phyloP scores from a whole-genome alignment of 2,888 invertebrate species.

The Acanthosepion esculentum region DNA sequence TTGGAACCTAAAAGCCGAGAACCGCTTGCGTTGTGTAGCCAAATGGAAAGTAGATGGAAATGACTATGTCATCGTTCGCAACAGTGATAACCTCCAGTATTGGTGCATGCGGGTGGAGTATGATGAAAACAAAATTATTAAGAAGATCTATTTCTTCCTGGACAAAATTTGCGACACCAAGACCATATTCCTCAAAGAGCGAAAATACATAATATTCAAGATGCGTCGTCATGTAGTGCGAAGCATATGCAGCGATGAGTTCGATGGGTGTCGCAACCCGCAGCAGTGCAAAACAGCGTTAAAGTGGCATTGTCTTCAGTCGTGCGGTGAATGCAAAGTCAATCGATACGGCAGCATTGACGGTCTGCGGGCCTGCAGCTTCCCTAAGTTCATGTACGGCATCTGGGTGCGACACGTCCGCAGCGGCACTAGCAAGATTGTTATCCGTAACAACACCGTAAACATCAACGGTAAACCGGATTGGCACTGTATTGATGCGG shows the following conservation, averaged over 20 bases:
- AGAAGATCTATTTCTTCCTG: constrained; percentile 61
- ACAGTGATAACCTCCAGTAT: constrained; percentile 52
- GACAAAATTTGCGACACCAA: constrained; percentile 64
- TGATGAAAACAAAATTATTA: constrained; percentile 54
- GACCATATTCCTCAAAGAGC: constrained; percentile 48
- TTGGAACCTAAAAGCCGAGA: constrained; percentile 54
- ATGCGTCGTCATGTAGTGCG: constrained; percentile 53
- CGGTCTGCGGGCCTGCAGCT: constrained; percentile 49
- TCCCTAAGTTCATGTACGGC: constrained; percentile 61
- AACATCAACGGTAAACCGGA: constrained; percentile 49
- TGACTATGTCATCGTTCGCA: constrained; percentile 61
- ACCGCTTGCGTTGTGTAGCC: constrained; percentile 60
- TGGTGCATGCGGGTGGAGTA: constrained; percentile 63
- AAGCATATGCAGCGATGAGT: constrained; percentile 63
- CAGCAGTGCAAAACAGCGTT: constrained; percentile 57
- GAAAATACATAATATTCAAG: constrained; percentile 53
- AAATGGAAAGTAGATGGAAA: constrained; percentile 61
- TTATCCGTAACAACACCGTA: constrained; percentile 53
- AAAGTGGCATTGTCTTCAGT: constrained; percentile 54
- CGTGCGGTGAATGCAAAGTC: constrained; percentile 55
- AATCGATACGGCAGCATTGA: not conserved
- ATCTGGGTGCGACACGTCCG: constrained; percentile 57
- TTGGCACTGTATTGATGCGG: constrained; percentile 55
- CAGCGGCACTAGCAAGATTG: constrained; percentile 50
- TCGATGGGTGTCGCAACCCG: constrained; percentile 58